Base-by-base conservation (phyloP, 2,888 invertebrate genomes). In the Osmoderma eremita region DNA sequence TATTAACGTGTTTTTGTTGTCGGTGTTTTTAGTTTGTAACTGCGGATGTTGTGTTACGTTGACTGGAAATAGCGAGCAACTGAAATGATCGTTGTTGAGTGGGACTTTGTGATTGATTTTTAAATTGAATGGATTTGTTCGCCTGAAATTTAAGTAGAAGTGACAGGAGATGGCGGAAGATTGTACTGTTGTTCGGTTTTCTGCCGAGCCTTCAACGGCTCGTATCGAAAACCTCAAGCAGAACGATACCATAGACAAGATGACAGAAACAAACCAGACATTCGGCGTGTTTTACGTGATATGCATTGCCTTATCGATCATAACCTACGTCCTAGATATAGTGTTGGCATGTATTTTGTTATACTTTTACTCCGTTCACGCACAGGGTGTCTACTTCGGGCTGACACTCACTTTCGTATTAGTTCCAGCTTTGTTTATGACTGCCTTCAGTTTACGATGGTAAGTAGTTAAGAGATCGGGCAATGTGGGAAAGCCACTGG, bases 381-480 rank as follows among this genome's bases (percentile, higher is more conserved):
- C 80, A 41, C 75, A 82, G 72, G 81, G 80, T 24, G 74, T 80
- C 67, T 83, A 84, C 79, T 86, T 85, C 76, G 82, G 81, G 18
- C 77, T 85, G 71, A 86, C 86, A n/a, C 76, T 85, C 63, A 80
- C 82, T 4, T 86, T 86, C 75, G 77, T 85, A 54, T 74, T 84
- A 54, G 74, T 85, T 58, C 85, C 86, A 70, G 84, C 85, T 6
- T 72, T 86, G 58, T 78, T 84, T 69, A 85, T 84, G 79, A 85
- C 84, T 15, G 83, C 83, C 24, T 80, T 86, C 69, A 85, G 84
- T 75, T 78, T 85, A 70, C 75, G 84, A 79, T 86, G 86, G 86
- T 83, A 79, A 78, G 80, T n/a, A n/a, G n/a, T 78, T 48, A 17
- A 15, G 56, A 18, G 22, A 58, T 24, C 18, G 15, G 0, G 12